Conservation (phyloP, 2,113 vertebrate species). For the Neoarius graeffei region DNA sequence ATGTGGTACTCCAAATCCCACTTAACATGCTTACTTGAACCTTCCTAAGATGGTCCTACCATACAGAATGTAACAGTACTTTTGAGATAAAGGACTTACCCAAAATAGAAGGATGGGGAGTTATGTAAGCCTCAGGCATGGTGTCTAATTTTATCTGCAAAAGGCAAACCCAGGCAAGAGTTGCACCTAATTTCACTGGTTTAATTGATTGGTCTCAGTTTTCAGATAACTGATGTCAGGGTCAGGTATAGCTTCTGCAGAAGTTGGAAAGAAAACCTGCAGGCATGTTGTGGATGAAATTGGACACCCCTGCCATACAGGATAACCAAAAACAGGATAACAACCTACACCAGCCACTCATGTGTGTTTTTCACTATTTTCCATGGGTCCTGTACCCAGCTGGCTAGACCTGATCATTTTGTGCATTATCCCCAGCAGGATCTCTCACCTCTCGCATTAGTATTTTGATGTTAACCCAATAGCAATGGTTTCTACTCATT, state of each 20-base stretch:
- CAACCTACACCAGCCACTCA: not conserved
- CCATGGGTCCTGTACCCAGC: not conserved
- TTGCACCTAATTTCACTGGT: not conserved
- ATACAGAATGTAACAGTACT: not conserved
- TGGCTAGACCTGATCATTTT: not conserved
- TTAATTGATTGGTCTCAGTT: not conserved
- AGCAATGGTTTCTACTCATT: not conserved
- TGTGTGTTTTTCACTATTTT: not conserved
- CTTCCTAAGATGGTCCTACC: not conserved
- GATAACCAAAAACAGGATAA: not conserved
- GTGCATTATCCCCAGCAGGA: not conserved
- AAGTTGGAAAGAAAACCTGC: not conserved
- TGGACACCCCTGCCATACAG: not conserved
- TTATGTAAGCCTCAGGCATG: not conserved
- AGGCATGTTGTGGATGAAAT: not conserved
- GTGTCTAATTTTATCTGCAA: constrained; percentile 9
- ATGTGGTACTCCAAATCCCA: not conserved
- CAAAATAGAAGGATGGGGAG: not conserved
- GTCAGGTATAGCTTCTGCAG: not conserved
- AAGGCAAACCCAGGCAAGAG: not conserved
- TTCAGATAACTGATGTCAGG: not conserved
- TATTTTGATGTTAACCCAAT: not conserved
- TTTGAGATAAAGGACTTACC: not conserved
- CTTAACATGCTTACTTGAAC: not conserved
- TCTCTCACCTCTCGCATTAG: not conserved